These are phyloP conservation scores for Sminthurides aquaticus DNA, from an alignment of 2,888 invertebrate species.

Conservation along the genomic window DNA sequence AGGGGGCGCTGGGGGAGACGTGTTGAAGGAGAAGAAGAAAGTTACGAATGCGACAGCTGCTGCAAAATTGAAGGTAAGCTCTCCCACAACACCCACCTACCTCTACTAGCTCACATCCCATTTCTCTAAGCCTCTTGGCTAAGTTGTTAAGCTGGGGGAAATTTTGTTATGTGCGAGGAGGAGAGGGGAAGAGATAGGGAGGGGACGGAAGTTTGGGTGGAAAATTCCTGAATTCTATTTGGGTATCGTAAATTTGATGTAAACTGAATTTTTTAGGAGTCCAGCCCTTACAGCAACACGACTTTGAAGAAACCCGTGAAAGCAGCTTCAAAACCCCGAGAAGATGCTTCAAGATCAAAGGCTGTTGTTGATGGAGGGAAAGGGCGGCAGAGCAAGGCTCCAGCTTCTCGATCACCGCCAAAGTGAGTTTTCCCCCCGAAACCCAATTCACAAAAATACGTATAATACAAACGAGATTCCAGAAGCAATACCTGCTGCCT, in stretches of 20 bases:
- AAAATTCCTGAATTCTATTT: not conserved
- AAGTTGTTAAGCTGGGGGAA: not conserved
- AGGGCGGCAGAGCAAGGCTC: not conserved
- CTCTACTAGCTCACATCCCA: too few species aligned
- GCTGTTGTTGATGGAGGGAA: not conserved
- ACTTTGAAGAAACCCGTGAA: conserved; percentile 13
- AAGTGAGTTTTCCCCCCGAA: conserved; percentile 14
- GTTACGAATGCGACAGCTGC: conserved; percentile 10
- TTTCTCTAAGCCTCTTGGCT: too few species aligned
- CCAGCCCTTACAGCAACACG: conserved; percentile 18
- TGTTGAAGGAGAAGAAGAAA: conserved; percentile 10
- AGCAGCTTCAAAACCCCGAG: conserved; percentile 4
- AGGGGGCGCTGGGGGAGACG: not conserved
- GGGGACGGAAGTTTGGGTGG: not conserved
- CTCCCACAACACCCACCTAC: too few species aligned
- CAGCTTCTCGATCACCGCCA: conserved; percentile 9
- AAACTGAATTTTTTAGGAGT: conserved; percentile 2
- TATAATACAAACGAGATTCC: too few species aligned
- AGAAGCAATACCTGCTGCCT: too few species aligned
- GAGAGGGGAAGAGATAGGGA: not conserved
- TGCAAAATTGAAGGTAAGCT: conserved; percentile 12
- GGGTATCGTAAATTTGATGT: not conserved
- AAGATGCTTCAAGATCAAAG: conserved; percentile 9
- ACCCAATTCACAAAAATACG: too few species aligned
- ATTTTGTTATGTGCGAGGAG: not conserved